Base-by-base conservation (phyloP, 2,888 invertebrate genomes). In the Eremobia ochroleuca region DNA sequence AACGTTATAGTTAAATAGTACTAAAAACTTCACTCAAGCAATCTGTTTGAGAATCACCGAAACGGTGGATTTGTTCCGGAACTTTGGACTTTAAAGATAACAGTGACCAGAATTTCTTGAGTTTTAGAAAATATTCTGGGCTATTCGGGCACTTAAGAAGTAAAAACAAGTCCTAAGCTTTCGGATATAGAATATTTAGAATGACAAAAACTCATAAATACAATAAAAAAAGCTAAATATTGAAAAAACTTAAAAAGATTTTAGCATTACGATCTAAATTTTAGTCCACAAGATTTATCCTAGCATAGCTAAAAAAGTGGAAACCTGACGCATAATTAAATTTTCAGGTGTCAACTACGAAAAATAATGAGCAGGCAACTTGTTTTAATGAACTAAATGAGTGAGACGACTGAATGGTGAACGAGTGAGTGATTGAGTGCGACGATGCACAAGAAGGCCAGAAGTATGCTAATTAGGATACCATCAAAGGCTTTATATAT, bases 281-380 rank as follows among this genome's bases (percentile, higher is more conserved):
- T n/a, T 40, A 49, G 49, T 55, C 31, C 49, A 52, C 25, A 13
- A 37, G 5, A 43, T 34, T 13, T 69, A 40, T 46, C 58, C 58
- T 66, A 72, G 9, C 58, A 64, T 31, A 52, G 4, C 55, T 21
- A 59, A 62, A 55, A 68, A 66, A 72, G 1, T 46, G 6, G 9
- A 8, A 49, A 43, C 13, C 31, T 68, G 61, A 61, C 46, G 61
- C n/a, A 67, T 82, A 79, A 87, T 85, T 87, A 77, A 82, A 85
- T 85, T 80, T 77, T 74, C 77, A 77, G 66, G 80, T 73, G 11
- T 49, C n/a, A 76, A 66, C 76, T 70, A 76, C 65, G 58, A 87
- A 85, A 87, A 74, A 88, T 85, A 87, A 87, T 79, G 86, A 87
- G 78, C 37, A 61, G 65, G 49, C 67, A 37, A 80, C 81, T 88